Conservation (phyloP, 1,140 invertebrate genomes). For the Brachionus angularis region DNA sequence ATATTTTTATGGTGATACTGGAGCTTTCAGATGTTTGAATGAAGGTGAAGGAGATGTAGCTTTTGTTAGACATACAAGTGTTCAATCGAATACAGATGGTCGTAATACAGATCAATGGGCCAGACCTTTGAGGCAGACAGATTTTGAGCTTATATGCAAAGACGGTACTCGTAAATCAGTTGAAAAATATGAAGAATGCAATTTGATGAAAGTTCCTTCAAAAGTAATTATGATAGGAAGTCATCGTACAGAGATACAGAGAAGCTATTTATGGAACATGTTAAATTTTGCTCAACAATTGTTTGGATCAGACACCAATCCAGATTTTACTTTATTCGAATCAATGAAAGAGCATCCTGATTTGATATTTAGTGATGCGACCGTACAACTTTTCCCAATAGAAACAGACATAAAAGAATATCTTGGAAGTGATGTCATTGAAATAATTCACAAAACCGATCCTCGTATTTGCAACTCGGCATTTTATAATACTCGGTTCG, state of each 20-base stretch:
- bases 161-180: constrained; percentile 72
- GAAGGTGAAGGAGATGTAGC: constrained; percentile 91
- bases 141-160: constrained; percentile 86
- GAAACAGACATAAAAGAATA: constrained; percentile 6
- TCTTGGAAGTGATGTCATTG: constrained; percentile 29
- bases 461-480: constrained; percentile 35
- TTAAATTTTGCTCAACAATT: constrained; percentile 58
- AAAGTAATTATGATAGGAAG: constrained; percentile 84
- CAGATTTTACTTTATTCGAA: constrained; percentile 56
- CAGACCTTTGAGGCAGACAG: constrained; percentile 78
- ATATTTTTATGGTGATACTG: constrained; percentile 80
- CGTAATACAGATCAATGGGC: constrained; percentile 84
- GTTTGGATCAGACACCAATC: constrained; percentile 56
- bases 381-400: constrained; percentile 52
- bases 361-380: constrained; percentile 55
- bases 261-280: constrained; percentile 56
- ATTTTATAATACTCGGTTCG: too few species aligned
- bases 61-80: constrained; percentile 87
- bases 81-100: constrained; percentile 82
- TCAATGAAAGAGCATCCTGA: constrained; percentile 54
- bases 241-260: constrained; percentile 63
- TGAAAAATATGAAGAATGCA: constrained; percentile 75
- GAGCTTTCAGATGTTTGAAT: constrained; percentile 84
- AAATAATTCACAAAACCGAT: constrained; percentile 34
- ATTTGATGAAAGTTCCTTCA: constrained; percentile 81